Conservation (phyloP, 2,113 vertebrate species). For the Bucco capensis region DNA sequence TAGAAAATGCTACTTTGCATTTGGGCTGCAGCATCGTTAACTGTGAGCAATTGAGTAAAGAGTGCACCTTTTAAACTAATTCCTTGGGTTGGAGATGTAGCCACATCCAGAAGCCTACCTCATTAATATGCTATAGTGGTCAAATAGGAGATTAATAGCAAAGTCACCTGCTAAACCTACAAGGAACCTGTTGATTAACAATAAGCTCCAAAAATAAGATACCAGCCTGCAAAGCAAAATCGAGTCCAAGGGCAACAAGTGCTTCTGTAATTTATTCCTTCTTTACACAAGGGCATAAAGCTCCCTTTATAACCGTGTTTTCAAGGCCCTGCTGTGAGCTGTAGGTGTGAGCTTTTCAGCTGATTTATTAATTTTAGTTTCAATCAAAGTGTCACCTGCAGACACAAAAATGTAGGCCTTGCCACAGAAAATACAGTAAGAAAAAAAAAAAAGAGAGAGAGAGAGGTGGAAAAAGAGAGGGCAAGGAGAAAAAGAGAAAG, state of each 20-base stretch:
- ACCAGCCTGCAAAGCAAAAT: slow-evolving; percentile 81
- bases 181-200: slow-evolving; percentile 84
- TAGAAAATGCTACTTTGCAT: slow-evolving; percentile 77
- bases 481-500: not conserved
- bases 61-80: slow-evolving; percentile 76
- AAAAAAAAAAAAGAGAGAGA: not conserved
- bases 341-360: slow-evolving; percentile 83
- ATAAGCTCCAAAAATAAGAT: slow-evolving; percentile 82
- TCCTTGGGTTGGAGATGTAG: slow-evolving; percentile 69
- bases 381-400: slow-evolving; percentile 87
- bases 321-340: slow-evolving; percentile 82
- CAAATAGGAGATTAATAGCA: slow-evolving; percentile 82
- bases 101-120: slow-evolving; percentile 65
- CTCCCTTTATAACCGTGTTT: slow-evolving; percentile 82
- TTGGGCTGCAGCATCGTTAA: slow-evolving; percentile 70
- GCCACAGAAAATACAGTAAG: slow-evolving; percentile 69
- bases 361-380: slow-evolving; percentile 89
- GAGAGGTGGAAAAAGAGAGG: not conserved
- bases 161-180: slow-evolving; percentile 82
- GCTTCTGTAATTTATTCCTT: slow-evolving; percentile 84
- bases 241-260: slow-evolving; percentile 82
- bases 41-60: slow-evolving; percentile 74
- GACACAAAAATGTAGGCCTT: slow-evolving; percentile 81
- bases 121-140: slow-evolving; percentile 79
- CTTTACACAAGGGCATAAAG: slow-evolving; percentile 82